Percentiles rank a stretch among this genome's conserved stretches.
These are phyloP conservation scores for Ips nitidus DNA, from an alignment of 1,140 invertebrate genomes.

Conservation along the genomic window DNA sequence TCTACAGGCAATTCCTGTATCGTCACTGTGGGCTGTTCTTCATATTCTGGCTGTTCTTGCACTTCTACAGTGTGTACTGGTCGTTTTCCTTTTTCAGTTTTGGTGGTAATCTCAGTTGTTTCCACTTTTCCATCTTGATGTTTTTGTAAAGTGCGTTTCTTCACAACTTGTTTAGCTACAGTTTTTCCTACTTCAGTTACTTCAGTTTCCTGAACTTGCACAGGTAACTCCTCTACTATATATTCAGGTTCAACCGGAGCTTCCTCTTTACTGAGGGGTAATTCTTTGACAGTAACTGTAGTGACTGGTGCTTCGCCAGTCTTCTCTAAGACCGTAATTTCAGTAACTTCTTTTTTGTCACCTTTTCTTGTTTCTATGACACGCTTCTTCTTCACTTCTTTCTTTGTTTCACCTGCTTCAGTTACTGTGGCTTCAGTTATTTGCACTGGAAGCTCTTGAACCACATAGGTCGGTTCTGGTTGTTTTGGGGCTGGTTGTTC, in stretches of 20 bases:
- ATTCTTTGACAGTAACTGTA: slow-evolving; percentile 43
- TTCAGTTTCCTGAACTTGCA: slow-evolving; percentile 40
- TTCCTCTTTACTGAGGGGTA: slow-evolving; percentile 44
- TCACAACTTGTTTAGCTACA: slow-evolving; percentile 44
- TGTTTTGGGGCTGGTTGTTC: slow-evolving; percentile 1
- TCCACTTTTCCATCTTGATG: slow-evolving; percentile 42
- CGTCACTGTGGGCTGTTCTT: slow-evolving; percentile 35
- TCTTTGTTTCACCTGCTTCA: slow-evolving; percentile 33
- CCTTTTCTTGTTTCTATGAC: slow-evolving; percentile 49
- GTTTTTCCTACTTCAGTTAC: slow-evolving; percentile 39
- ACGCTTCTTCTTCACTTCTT: slow-evolving; percentile 45
- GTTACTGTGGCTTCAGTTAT: slow-evolving; percentile 44
- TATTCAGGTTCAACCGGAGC: slow-evolving; percentile 29
- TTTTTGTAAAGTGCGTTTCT: slow-evolving; percentile 49
- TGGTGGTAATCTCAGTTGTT: slow-evolving; percentile 47
- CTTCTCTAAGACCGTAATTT: slow-evolving; percentile 45
- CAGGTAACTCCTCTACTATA: slow-evolving; percentile 48
- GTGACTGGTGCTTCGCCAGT: slow-evolving; percentile 49
- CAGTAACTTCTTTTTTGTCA: slow-evolving; percentile 43
- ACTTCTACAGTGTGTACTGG: slow-evolving; percentile 48
- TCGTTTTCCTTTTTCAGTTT: slow-evolving; percentile 51
- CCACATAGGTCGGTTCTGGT: slow-evolving; percentile 36
- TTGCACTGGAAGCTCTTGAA: slow-evolving; percentile 44
- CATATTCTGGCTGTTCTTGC: slow-evolving; percentile 40
- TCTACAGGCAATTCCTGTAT: slow-evolving; percentile 49